These are phyloP conservation scores for Cantharis rustica DNA, from an alignment of 2,888 invertebrate species.

Conservation along the genomic window DNA sequence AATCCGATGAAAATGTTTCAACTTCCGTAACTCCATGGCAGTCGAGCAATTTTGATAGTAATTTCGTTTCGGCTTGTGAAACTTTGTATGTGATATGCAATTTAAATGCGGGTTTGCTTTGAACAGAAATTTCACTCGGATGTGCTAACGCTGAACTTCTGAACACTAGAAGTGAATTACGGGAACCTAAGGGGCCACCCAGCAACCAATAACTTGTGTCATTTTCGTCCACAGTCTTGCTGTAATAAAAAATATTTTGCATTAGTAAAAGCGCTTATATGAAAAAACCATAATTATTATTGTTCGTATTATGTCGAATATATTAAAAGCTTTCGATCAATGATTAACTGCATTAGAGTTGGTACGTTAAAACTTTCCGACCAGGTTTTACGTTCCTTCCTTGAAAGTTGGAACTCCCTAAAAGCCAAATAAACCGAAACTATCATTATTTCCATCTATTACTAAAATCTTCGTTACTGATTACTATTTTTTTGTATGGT, in stretches of 20 bases:
- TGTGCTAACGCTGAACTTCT: slow-evolving; percentile 67
- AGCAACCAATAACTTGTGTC: slow-evolving; percentile 48
- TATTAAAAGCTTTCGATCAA: neutral
- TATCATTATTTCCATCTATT: too few relatives aligned
- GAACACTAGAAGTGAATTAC: slow-evolving; percentile 69
- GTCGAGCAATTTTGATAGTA: slow-evolving; percentile 74
- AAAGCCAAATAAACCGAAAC: too few relatives aligned
- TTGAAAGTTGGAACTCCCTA: too few relatives aligned
- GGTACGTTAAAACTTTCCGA: too few relatives aligned
- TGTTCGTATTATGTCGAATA: neutral
- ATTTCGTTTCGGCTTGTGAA: slow-evolving; percentile 80
- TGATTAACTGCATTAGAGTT: too few relatives aligned
- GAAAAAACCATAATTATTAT: too few relatives aligned
- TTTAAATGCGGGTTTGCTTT: slow-evolving; percentile 67
- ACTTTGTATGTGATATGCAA: slow-evolving; percentile 78
- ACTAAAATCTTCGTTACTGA: too few relatives aligned
- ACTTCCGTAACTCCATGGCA: slow-evolving; percentile 79
- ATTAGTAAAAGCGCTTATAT: neutral
- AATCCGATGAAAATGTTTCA: slow-evolving; percentile 72
- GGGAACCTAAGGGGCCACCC: slow-evolving; percentile 60
- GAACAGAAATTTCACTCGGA: slow-evolving; percentile 44
- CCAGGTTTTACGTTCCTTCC: too few relatives aligned
- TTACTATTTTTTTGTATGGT: too few relatives aligned
- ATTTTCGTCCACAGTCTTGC: neutral
- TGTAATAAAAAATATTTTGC: neutral